Base-by-base conservation (phyloP, 53 echinoderm and acorn worm genomes). In the Holothuria leucospilota region DNA sequence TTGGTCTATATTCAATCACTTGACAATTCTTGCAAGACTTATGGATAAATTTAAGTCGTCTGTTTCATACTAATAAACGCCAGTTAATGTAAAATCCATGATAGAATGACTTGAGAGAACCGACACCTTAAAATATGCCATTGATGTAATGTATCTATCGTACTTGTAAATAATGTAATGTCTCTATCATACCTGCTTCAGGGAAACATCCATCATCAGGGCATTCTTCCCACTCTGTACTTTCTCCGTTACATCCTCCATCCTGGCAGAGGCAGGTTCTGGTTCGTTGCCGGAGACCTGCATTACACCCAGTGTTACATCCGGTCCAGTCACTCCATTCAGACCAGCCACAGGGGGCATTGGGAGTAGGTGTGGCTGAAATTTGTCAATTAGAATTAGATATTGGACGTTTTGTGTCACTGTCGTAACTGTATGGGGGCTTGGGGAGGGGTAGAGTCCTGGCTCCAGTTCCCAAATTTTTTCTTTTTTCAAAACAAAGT, bases 161-260 rank as follows among this genome's bases (percentile, higher is more conserved):
- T n/a, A n/a, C n/a, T n/a, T n/a, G n/a, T n/a, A n/a, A 28, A 28
- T 20, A 27, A 71, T 73, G 21, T 34, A 39, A 34, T 34, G 74
- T 78, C 3, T 46, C 6, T 34, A 34, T 25, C 29, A 13, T 52
- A 78, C 79, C 46, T 24, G 79, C 79, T 30, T 78, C 79, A 23
- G 79, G 79, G 79, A 51, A 78, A 56, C 79, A 78, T 58, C 59
- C 79, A 27, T 53, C 29, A 12, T 27, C 27, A 24, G 79, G 79
- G 20, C 79, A 78, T 30, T 78, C 79, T 25, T 78, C 79, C 79
- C 79, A 78, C 30, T 78, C 79, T 13, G 79, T 78, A 24, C 34
- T 30, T 29, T 78, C 58, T 13, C 79, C 79, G 4, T 41, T 52
- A 56, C 79, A 78, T 3, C 58, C 56, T 6, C 79, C 79, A 20